Percentiles rank a stretch among this genome's conserved stretches.
Evolutionary conservation across 2,888 invertebrate genomes (phyloP).

Genomic region (Chrysolina oricalcia): DNA sequence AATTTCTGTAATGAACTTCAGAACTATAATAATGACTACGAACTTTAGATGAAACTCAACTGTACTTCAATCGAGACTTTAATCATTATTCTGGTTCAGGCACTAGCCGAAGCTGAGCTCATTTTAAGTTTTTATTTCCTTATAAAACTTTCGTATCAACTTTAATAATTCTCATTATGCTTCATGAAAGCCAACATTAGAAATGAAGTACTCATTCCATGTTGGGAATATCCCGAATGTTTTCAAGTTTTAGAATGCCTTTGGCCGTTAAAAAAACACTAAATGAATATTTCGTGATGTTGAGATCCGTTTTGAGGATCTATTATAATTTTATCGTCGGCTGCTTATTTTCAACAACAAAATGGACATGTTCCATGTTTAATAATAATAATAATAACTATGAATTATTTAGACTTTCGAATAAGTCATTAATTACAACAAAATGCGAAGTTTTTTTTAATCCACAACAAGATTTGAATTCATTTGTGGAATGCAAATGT

Average conservation of each 20-base stretch:
- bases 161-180: slow-evolving; percentile 13
- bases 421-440: no score
- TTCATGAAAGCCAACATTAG: neutral
- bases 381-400: no score
- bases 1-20: neutral
- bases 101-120: neutral
- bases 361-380: no score
- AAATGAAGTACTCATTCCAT: slow-evolving; percentile 7
- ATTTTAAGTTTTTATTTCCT: slow-evolving; percentile 19
- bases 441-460: no score
- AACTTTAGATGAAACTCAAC: neutral
- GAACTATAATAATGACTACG: neutral
- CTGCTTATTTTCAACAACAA: no score
- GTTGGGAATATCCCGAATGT: neutral
- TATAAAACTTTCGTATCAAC: slow-evolving; percentile 16
- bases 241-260: neutral
- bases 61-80: slow-evolving; percentile 10
- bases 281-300: neutral
- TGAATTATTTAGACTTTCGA: no score
- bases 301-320: neutral
- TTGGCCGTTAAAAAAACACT: neutral
- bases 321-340: neutral
- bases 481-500: no score
- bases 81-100: slow-evolving; percentile 9
- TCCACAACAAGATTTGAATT: no score